Conservation (phyloP, 2,888 invertebrate species). For the Nomada hirtipes region DNA sequence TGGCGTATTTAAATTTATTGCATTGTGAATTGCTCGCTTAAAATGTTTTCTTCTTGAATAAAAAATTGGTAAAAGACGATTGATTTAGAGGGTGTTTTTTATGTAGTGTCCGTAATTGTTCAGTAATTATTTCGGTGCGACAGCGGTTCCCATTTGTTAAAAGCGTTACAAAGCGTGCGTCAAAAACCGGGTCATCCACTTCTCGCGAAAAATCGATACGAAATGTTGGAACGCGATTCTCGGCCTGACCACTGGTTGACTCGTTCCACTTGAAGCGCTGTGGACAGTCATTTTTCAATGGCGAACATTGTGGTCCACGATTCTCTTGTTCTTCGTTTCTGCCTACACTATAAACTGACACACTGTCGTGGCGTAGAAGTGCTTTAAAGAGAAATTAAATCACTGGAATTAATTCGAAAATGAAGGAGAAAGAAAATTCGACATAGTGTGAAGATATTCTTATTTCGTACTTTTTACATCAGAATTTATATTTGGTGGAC, state of each 20-base stretch:
- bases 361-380: not conserved
- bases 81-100: not conserved
- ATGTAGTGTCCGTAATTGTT: not conserved
- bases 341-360: not conserved
- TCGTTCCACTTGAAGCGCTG: conserved; percentile 38
- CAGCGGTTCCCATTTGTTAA: conserved; percentile 26
- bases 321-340: not conserved
- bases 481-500: too few relatives aligned
- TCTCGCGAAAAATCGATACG: conserved; percentile 58
- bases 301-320: not conserved
- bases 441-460: not conserved
- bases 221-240: conserved; percentile 47
- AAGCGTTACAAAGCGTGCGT: conserved; percentile 51
- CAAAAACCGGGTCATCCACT: conserved; percentile 53
- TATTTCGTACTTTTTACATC: not conserved
- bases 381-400: not conserved
- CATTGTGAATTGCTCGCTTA: not conserved
- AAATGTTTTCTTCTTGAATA: not conserved
- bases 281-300: conserved; percentile 16
- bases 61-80: not conserved
- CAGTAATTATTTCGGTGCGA: not conserved
- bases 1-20: not conserved
- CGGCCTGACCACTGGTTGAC: conserved; percentile 51
- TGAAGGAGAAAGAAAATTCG: too few relatives aligned
- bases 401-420: not conserved